phyloP scores from a whole-genome alignment of 35 echinoderm and acorn worm species.

The Stichopus chloronotus region DNA sequence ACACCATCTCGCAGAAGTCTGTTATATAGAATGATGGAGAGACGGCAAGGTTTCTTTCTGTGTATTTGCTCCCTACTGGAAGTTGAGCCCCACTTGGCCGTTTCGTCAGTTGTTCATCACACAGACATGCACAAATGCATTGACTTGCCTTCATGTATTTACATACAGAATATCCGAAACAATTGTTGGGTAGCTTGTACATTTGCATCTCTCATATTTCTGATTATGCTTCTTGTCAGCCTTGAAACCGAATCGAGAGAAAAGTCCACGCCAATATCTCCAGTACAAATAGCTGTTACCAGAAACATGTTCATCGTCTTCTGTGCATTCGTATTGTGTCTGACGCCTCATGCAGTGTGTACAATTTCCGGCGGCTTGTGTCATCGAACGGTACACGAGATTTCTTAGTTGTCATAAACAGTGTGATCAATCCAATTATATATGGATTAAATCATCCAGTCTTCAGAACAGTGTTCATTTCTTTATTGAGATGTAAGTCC shows the following conservation, averaged over 20 bases:
- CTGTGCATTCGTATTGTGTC: constrained; percentile 10
- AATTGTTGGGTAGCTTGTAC: too few relatives aligned
- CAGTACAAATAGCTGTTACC: constrained; percentile 12
- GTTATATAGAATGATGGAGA: too few relatives aligned
- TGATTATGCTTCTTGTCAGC: background rate
- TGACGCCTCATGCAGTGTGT: background rate
- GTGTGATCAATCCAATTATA: constrained; percentile 13
- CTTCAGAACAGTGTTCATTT: constrained; percentile 19
- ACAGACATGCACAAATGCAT: too few relatives aligned
- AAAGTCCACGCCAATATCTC: background rate
- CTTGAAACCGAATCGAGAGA: background rate
- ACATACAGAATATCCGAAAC: too few relatives aligned
- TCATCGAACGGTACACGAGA: background rate
- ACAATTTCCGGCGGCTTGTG: background rate
- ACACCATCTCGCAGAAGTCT: too few relatives aligned
- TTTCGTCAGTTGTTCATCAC: too few relatives aligned
- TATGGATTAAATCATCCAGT: constrained; percentile 29
- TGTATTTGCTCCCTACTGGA: too few relatives aligned
- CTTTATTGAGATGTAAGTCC: constrained; percentile 24
- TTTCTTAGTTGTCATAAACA: constrained; percentile 5
- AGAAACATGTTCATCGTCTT: constrained; percentile 43
- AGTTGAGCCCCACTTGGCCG: too few relatives aligned
- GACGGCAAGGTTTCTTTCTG: too few relatives aligned
- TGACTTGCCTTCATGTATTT: too few relatives aligned
- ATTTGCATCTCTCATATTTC: too few relatives aligned